A percentile compares a stretch with the other conserved stretches of the same genome.
These are phyloP conservation scores for Drosophila anceps DNA, from an alignment of 2,888 invertebrate genomes.

Conservation along the genomic window DNA sequence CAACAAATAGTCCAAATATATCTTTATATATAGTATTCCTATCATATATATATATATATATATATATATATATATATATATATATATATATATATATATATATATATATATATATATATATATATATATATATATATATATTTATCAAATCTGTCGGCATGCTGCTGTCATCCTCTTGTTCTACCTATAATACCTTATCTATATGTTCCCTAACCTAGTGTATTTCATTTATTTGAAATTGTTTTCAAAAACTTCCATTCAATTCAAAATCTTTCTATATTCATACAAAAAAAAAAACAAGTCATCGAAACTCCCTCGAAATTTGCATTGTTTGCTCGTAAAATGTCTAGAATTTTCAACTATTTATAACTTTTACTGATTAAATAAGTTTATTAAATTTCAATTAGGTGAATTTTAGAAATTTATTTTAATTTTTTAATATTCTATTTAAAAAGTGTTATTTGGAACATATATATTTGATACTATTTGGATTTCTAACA, in stretches of 20 bases:
- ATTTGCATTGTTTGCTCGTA: slow-evolving; percentile 12
- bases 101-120: slow-evolving; percentile 21
- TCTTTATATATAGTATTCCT: slow-evolving; percentile 30
- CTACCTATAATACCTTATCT: slow-evolving; percentile 7
- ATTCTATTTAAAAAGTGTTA: not conserved
- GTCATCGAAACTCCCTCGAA: not conserved
- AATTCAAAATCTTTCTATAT: not conserved
- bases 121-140: slow-evolving; percentile 39
- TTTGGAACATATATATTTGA: not conserved
- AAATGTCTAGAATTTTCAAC: slow-evolving; percentile 10
- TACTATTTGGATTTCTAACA: not conserved
- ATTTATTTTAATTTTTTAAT: too few species aligned
- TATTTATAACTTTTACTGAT: not conserved
- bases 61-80: too few species aligned
- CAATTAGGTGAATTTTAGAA: not conserved
- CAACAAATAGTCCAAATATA: slow-evolving; percentile 20
- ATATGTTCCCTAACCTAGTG: slow-evolving; percentile 17
- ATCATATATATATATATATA: slow-evolving; percentile 10
- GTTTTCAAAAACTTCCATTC: not conserved
- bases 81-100: slow-evolving; percentile 35
- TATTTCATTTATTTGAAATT: slow-evolving; percentile 10
- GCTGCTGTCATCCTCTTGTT: slow-evolving; percentile 50
- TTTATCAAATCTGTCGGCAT: slow-evolving; percentile 45
- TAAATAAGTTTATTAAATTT: not conserved
- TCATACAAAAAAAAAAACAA: not conserved